Conservation (phyloP, 1,140 invertebrate genomes). For the Drosophila ercepeae region DNA sequence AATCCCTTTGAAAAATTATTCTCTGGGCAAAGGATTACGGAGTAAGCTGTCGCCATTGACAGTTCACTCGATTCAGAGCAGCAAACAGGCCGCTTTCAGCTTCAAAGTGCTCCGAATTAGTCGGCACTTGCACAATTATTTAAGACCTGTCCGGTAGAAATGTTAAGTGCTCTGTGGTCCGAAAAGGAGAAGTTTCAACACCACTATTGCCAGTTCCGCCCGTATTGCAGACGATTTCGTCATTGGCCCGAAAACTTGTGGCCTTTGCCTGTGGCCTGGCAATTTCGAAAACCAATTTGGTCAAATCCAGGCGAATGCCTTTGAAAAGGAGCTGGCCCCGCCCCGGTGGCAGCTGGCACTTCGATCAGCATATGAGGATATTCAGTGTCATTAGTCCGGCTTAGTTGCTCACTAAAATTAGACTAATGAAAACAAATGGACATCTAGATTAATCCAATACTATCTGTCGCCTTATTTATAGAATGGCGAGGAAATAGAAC, state of each 20-base stretch:
- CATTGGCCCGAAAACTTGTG: constrained; percentile 38
- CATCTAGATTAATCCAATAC: constrained; percentile 78
- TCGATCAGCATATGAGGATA: constrained; percentile 21
- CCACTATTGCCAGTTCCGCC: constrained; percentile 10
- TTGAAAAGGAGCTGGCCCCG: constrained; percentile 36
- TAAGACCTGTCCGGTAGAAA: constrained; percentile 35
- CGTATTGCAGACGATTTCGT: constrained; percentile 23
- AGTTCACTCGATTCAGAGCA: constrained; percentile 11
- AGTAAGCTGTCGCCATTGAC: constrained; percentile 38
- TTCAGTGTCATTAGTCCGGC: constrained; percentile 40
- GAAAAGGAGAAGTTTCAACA: constrained; percentile 23
- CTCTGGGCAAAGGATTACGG: constrained; percentile 7
- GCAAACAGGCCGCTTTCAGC: constrained; percentile 26
- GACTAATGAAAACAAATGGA: constrained; percentile 80
- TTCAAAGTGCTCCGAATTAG: constrained; percentile 44
- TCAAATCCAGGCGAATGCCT: constrained; percentile 33
- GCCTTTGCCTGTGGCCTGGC: constrained; percentile 54
- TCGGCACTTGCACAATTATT: constrained; percentile 40
- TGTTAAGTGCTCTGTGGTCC: constrained; percentile 55
- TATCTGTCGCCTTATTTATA: constrained; percentile 72
- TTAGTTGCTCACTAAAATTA: constrained; percentile 54
- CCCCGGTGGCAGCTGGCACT: background rate
- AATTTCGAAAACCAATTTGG: constrained; percentile 56
- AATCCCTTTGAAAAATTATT: background rate
- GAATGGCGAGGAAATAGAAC: constrained; percentile 33